phyloP scores from a whole-genome alignment of 2,113 vertebrate species.

The Vanacampus margaritifer region DNA sequence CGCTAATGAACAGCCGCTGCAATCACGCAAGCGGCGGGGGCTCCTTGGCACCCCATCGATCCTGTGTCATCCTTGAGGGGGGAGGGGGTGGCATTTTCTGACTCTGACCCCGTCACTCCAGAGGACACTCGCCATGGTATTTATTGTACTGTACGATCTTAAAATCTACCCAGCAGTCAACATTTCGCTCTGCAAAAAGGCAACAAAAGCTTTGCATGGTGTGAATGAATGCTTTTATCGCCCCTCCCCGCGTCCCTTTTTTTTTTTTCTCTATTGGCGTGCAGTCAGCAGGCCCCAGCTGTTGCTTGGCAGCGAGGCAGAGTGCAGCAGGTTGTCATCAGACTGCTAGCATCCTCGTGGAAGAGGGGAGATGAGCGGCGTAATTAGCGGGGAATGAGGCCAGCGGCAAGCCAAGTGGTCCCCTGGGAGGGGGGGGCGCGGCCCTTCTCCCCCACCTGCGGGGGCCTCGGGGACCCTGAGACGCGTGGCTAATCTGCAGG shows the following conservation, averaged over 20 bases:
- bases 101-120: slow-evolving; percentile 26
- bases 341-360: slow-evolving; percentile 41
- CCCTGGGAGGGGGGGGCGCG: background rate
- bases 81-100: slow-evolving; percentile 6
- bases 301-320: slow-evolving; percentile 33
- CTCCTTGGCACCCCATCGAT: slow-evolving; percentile 36
- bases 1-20: slow-evolving; percentile 56
- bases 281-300: slow-evolving; percentile 52
- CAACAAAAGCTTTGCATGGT: slow-evolving; percentile 18
- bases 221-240: slow-evolving; percentile 14
- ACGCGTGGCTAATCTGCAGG: slow-evolving; percentile 61
- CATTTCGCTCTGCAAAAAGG: background rate
- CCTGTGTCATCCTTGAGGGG: slow-evolving; percentile 17
- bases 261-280: slow-evolving; percentile 23
- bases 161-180: background rate
- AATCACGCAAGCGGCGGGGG: slow-evolving; percentile 32
- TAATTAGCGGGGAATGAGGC: slow-evolving; percentile 62
- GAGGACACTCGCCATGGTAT: slow-evolving; percentile 28
- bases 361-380: slow-evolving; percentile 46
- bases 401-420: slow-evolving; percentile 32
- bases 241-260: slow-evolving; percentile 10
- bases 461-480: slow-evolving; percentile 36
- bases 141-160: background rate
- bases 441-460: background rate
- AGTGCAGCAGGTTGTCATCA: slow-evolving; percentile 52